Conservation (phyloP, 2,797 vertebrate species). For the Molossus molossus region DNA sequence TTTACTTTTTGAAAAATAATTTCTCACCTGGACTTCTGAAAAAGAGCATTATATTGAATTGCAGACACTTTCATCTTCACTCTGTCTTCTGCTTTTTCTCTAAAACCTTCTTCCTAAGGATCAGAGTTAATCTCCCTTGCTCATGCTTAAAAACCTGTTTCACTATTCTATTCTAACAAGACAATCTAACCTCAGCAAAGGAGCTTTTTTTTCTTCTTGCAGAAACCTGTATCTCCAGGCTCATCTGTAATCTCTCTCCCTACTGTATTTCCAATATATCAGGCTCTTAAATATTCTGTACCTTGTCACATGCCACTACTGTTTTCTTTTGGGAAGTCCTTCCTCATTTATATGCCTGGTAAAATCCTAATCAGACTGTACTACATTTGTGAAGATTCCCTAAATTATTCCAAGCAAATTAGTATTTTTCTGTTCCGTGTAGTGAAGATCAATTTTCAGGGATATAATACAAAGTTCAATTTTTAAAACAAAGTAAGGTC, state of each 20-base stretch:
- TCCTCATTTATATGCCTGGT: not conserved
- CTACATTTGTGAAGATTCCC: not conserved
- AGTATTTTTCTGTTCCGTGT: not conserved
- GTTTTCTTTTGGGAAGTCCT: not conserved
- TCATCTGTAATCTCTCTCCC: not conserved
- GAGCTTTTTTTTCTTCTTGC: not conserved
- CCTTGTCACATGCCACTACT: not conserved
- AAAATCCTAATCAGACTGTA: not conserved
- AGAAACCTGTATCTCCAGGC: not conserved
- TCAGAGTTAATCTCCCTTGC: not conserved
- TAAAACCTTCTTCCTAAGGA: not conserved
- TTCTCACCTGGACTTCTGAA: not conserved
- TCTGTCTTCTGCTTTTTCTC: not conserved
- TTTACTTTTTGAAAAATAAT: not conserved
- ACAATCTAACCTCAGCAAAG: conserved; percentile 20
- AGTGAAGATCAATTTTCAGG: conserved; percentile 2
- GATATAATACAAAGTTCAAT: not conserved
- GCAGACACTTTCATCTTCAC: not conserved
- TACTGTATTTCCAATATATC: not conserved
- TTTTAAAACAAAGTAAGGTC: not conserved
- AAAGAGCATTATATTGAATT: not conserved
- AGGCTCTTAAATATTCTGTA: not conserved
- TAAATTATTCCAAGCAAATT: not conserved
- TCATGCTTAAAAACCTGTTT: not conserved
- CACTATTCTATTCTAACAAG: not conserved